Base-by-base conservation (phyloP, 2,797 vertebrate species). In the Buphagus erythrorhynchus region DNA sequence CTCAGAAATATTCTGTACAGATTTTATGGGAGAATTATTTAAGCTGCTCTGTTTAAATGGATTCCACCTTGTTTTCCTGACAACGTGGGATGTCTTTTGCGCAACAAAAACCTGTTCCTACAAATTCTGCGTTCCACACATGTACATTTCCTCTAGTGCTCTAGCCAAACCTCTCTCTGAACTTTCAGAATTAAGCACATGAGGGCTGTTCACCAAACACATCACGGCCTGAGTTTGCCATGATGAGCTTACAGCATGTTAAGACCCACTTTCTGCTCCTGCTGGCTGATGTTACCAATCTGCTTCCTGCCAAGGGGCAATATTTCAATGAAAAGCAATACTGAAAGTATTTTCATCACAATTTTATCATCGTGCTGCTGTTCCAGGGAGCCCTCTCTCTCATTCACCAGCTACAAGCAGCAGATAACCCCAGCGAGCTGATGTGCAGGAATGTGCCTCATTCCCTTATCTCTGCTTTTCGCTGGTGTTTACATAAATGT, bases 281-380 rank as follows among this genome's bases (percentile, higher is more conserved):
- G 43, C 68, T 81, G 1, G 5, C 61, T 91, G 89, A 73, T 59
- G 89, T 25, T 93, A 73, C 71, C 93, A 82, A 92, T 94, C 84
- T 91, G 55, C 78, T 94, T 80, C 86, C 68, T 0, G 52, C 88
- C 95, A 83, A 93, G 63, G 93, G 93, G 93, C 89, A 91, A 79
- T 74, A 91, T 94, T 95, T 95, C 91, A 77, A 46, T 89, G 84
- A 93, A 95, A 95, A 96, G 76, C 75, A 91, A 86, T 92, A 74
- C 65, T 87, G 85, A 95, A 85, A 88, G 59, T 62, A 93, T 89
- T 89, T 93, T 73, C 91, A 90, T 93, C 78, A 67, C 45, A 74
- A 80, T 94, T 95, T 96, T 89, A 91, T 95, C 93, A 91, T 90
- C 0, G 0, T 49, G 59, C 45, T 80, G 57, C 54, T 88, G 42